Evolutionary conservation across 2,797 vertebrate species (phyloP).

Genomic region (Cirrhinus mrigala): DNA sequence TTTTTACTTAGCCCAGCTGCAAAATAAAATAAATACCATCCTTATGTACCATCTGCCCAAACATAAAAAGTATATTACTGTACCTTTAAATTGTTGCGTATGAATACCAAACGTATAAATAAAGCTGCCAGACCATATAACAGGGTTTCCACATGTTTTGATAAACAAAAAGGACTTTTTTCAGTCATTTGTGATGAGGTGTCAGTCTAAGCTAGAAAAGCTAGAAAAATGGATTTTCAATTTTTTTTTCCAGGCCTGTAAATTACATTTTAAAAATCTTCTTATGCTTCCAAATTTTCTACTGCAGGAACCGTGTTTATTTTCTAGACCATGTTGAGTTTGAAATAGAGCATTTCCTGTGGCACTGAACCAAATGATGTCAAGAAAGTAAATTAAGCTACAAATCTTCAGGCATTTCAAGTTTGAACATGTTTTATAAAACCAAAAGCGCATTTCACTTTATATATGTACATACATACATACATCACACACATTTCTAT

Average conservation of each 20-base stretch:
- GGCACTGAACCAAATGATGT: constrained; percentile 8
- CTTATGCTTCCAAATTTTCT: neutral
- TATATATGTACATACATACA: no score
- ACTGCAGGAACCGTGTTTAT: neutral
- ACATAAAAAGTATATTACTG: no score
- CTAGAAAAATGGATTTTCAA: no score
- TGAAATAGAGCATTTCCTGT: constrained; percentile 18
- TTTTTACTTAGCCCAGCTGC: no score
- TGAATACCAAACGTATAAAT: no score
- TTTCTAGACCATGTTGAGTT: neutral
- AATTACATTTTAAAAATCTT: neutral
- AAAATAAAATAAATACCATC: no score
- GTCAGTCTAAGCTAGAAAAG: no score
- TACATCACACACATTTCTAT: neutral
- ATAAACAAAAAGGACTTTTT: neutral
- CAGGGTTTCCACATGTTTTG: neutral
- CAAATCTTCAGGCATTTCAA: constrained; percentile 48
- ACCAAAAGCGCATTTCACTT: constrained; percentile 50
- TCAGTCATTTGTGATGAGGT: neutral
- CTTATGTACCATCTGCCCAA: no score
- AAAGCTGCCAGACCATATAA: no score
- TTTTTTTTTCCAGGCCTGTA: neutral
- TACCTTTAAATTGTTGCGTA: no score
- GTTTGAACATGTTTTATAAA: constrained; percentile 54
- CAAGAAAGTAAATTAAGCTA: constrained; percentile 54